Conservation (phyloP, 2,888 invertebrate species). For the Phania funesta region DNA sequence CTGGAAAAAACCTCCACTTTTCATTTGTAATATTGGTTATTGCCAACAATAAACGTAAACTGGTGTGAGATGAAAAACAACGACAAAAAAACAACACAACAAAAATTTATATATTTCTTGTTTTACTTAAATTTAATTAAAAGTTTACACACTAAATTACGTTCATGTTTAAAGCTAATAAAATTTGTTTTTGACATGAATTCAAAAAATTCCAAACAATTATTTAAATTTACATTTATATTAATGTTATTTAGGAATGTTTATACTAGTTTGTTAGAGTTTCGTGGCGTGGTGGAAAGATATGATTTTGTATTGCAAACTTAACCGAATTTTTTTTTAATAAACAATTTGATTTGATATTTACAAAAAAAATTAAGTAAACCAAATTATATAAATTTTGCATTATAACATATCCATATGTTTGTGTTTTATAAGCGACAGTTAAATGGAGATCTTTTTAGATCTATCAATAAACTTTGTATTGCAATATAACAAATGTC, state of each 20-base stretch:
- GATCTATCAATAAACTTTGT: no score
- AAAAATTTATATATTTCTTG: constrained; percentile 18
- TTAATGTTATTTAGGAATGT: constrained; percentile 49
- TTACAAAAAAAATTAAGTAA: no score
- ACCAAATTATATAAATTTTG: no score
- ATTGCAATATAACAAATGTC: no score
- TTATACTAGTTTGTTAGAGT: constrained; percentile 26
- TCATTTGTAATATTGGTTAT: constrained; percentile 5
- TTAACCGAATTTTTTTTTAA: not conserved
- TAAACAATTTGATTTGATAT: not conserved
- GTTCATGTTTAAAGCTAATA: constrained; percentile 56
- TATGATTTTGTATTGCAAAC: not conserved
- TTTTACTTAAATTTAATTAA: constrained; percentile 40
- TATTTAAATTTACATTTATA: no score
- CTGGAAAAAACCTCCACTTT: constrained; percentile 59
- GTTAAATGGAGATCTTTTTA: no score
- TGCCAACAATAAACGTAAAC: constrained; percentile 48
- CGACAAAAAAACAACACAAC: not conserved
- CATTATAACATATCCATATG: no score
- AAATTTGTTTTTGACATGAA: no score
- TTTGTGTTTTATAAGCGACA: no score
- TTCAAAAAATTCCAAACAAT: no score
- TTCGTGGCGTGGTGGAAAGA: not conserved
- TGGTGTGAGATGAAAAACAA: constrained; percentile 50
- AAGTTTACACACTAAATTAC: constrained; percentile 56